phyloP scores from a whole-genome alignment of 2,113 vertebrate genomes.

The Oophaga pumilio region DNA sequence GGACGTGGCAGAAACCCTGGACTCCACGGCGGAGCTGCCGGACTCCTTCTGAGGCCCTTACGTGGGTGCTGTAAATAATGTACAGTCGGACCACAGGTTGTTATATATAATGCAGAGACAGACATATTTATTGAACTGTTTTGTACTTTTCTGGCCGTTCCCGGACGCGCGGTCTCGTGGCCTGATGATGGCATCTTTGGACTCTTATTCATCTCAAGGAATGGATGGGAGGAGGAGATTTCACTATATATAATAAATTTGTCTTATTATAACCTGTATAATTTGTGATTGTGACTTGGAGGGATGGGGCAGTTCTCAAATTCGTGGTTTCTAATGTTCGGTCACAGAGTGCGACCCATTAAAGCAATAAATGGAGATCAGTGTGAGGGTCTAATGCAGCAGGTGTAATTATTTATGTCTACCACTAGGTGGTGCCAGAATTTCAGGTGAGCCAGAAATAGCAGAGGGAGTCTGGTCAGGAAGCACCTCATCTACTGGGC shows the following conservation, averaged over 20 bases:
- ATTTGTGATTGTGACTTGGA: neutral
- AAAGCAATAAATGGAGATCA: no score
- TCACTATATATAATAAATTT: neutral
- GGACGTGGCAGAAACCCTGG: slow-evolving; percentile 75
- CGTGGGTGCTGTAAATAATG: slow-evolving; percentile 30
- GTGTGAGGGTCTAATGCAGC: no score
- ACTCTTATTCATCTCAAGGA: neutral
- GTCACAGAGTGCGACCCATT: no score
- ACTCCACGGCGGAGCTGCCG: slow-evolving; percentile 60
- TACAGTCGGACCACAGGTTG: slow-evolving; percentile 9
- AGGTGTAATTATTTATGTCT: neutral
- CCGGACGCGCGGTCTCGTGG: neutral
- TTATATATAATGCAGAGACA: neutral
- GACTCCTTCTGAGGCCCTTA: slow-evolving; percentile 32
- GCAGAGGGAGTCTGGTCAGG: no score
- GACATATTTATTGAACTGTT: slow-evolving; percentile 56
- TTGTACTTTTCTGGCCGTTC: neutral
- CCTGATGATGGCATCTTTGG: neutral
- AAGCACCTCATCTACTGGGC: no score
- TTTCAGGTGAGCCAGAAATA: neutral
- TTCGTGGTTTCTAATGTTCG: no score
- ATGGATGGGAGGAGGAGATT: neutral
- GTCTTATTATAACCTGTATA: neutral
- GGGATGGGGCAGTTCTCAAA: no score
- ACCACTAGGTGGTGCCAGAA: neutral